phyloP scores from a whole-genome alignment of 2,888 invertebrate species.

The Lathronympha strigana region DNA sequence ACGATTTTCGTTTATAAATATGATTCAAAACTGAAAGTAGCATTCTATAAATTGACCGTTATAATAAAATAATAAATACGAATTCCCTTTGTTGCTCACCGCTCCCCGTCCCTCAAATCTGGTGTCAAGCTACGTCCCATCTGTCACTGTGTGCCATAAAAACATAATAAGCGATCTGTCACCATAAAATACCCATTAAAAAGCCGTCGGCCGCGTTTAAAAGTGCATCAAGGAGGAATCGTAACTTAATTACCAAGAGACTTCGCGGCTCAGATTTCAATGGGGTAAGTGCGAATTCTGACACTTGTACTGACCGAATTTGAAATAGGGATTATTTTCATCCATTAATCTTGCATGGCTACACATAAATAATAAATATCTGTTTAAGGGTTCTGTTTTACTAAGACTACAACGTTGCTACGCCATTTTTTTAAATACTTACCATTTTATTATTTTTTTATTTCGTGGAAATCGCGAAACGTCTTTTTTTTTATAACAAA shows the following conservation, averaged over 20 bases:
- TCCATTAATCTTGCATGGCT: not conserved
- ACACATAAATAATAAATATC: not conserved
- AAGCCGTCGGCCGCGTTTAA: slow-evolving; percentile 83
- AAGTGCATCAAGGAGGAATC: slow-evolving; percentile 84
- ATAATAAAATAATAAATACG: slow-evolving; percentile 7
- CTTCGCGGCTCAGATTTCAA: slow-evolving; percentile 75
- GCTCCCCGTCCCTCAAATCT: slow-evolving; percentile 66
- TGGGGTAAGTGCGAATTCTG: slow-evolving; percentile 54
- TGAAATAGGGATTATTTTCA: slow-evolving; percentile 4
- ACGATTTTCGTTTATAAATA: no score
- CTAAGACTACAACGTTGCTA: not conserved
- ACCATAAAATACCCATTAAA: slow-evolving; percentile 84
- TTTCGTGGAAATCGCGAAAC: no score
- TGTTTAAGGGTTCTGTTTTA: not conserved
- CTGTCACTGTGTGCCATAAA: slow-evolving; percentile 80
- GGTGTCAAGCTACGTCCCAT: slow-evolving; percentile 82
- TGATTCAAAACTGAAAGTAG: not conserved
- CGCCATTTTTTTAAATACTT: not conserved
- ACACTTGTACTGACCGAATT: slow-evolving; percentile 40
- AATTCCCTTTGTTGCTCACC: slow-evolving; percentile 10
- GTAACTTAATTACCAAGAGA: slow-evolving; percentile 83
- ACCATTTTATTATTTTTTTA: no score
- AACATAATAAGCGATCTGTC: slow-evolving; percentile 84
- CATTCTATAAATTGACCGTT: slow-evolving; percentile 6
- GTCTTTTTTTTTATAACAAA: no score